These are phyloP conservation scores for Leuciscus idus DNA, from an alignment of 2,113 vertebrate genomes.

Conservation along the genomic window DNA sequence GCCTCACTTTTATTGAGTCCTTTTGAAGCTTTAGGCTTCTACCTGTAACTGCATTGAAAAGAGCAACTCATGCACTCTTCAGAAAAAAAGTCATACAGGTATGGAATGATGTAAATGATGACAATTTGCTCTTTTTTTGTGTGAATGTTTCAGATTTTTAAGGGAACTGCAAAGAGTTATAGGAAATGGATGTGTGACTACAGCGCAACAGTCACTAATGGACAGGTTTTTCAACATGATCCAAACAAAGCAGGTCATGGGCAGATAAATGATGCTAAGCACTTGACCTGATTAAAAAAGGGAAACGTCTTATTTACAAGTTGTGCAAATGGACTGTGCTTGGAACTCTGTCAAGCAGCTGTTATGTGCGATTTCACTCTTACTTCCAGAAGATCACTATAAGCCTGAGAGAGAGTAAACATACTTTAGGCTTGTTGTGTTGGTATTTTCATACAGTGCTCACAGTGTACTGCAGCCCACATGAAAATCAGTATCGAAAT, in stretches of 20 bases:
- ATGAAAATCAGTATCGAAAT: constrained; percentile 17
- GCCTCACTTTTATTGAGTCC: background rate
- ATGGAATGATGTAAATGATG: background rate
- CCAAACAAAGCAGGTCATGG: constrained; percentile 17
- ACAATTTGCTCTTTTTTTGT: background rate
- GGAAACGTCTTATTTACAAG: constrained; percentile 31
- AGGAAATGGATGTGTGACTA: background rate
- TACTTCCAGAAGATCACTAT: constrained; percentile 8
- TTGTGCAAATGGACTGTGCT: constrained; percentile 24
- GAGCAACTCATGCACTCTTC: background rate
- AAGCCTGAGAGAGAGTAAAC: constrained; percentile 26
- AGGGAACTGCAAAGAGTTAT: background rate
- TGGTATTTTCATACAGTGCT: constrained; percentile 17
- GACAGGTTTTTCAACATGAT: constrained; percentile 5
- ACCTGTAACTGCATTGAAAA: background rate
- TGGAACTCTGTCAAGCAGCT: constrained; percentile 34
- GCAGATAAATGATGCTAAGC: constrained; percentile 12
- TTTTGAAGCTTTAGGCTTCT: background rate
- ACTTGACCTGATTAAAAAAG: background rate
- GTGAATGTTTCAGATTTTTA: background rate
- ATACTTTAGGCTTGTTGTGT: constrained; percentile 23
- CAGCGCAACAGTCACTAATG: constrained; percentile 2
- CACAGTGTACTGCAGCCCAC: background rate
- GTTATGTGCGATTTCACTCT: constrained; percentile 17
- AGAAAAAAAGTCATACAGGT: background rate